Evolutionary conservation across 2,888 invertebrate species (phyloP).

Genomic region (Myopa testacea): DNA sequence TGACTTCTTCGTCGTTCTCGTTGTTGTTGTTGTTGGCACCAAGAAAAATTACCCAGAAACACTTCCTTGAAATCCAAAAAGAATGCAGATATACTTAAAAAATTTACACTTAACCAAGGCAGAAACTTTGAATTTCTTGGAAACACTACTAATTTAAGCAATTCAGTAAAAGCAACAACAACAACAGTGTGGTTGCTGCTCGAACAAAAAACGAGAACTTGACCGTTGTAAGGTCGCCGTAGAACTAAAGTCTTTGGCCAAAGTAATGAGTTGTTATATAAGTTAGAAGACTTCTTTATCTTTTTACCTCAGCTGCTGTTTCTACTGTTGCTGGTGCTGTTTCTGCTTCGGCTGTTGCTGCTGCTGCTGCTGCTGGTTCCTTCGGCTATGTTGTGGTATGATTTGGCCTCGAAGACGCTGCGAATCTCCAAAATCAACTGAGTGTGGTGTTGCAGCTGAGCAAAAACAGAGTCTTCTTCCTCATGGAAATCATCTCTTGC

Average conservation of each 20-base stretch:
- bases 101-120: not conserved
- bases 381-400: not conserved
- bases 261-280: slow-evolving; percentile 69
- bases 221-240: slow-evolving; percentile 68
- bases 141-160: not conserved
- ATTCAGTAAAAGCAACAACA: slow-evolving; percentile 11
- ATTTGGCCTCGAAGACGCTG: slow-evolving; percentile 14
- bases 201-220: slow-evolving; percentile 60
- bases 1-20: too few species aligned
- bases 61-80: not conserved
- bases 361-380: slow-evolving; percentile 2
- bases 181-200: slow-evolving; percentile 13
- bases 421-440: slow-evolving; percentile 37
- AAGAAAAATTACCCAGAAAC: not conserved
- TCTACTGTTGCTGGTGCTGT: not conserved
- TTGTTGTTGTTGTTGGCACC: too few species aligned
- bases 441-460: slow-evolving; percentile 5
- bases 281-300: slow-evolving; percentile 66
- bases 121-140: not conserved
- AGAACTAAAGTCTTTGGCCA: slow-evolving; percentile 68
- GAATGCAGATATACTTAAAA: not conserved
- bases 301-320: slow-evolving; percentile 21
- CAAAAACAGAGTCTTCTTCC: slow-evolving; percentile 38
- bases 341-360: not conserved
- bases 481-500: slow-evolving; percentile 23